Evolutionary conservation across 2,113 vertebrate genomes (phyloP).

Genomic region (Periophthalmus modestus): DNA sequence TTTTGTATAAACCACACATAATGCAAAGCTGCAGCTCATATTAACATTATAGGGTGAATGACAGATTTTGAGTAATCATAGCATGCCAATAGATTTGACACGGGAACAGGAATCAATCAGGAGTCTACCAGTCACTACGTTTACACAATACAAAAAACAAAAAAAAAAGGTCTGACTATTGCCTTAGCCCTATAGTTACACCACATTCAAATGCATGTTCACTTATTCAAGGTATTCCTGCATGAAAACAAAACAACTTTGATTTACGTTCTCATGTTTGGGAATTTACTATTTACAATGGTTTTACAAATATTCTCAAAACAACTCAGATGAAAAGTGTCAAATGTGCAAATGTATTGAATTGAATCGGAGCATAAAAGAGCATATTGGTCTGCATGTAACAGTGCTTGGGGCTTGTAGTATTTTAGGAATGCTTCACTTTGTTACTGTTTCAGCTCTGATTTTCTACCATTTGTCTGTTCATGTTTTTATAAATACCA

Average conservation of each 20-base stretch:
- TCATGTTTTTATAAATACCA: conserved; percentile 24
- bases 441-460: conserved; percentile 28
- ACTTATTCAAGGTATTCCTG: neutral
- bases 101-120: neutral
- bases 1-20: neutral
- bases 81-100: neutral
- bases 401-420: conserved; percentile 38
- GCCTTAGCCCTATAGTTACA: conserved; percentile 6
- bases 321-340: neutral
- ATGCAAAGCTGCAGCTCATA: neutral
- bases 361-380: neutral
- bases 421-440: conserved; percentile 36
- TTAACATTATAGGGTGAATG: neutral
- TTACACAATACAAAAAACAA: conserved; percentile 2
- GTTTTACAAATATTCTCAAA: neutral
- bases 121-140: conserved; percentile 4
- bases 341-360: neutral
- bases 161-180: neutral
- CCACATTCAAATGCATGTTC: neutral
- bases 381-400: conserved; percentile 25
- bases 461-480: conserved; percentile 33
- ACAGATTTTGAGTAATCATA: neutral
- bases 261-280: neutral
- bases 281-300: neutral
- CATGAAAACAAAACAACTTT: neutral